Base-by-base conservation (phyloP, 2,113 vertebrate species). In the Elephas maximus region DNA sequence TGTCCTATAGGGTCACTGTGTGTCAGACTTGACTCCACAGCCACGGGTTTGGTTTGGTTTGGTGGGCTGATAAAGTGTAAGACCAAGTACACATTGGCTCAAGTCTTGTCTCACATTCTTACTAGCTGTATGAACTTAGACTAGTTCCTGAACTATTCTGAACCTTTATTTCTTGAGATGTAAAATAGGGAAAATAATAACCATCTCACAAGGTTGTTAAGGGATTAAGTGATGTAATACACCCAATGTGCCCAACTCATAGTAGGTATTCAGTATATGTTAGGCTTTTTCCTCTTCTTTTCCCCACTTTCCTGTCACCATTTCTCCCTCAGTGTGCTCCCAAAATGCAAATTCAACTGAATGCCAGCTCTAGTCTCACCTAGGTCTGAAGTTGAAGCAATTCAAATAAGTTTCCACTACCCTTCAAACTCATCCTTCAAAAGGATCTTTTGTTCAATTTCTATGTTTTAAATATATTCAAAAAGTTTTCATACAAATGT, bases 91-190 rank as follows among this genome's bases (percentile, higher is more conserved):
- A 65, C 53, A 41, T 2, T 2, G 33, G 48, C 41, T 92, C 30
- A 94, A 65, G 4, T 88, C 73, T 96, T 95, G 8, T 94, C 51
- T 92, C 51, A 41, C 63, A 62, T 9, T 92, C 41, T 37, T 81
- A 92, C 8, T 80, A 76, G 23, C 24, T 76, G 5, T 67, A 18
- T 77, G 24, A 33, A 76, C 69, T 44, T 76, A 57, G 53, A 57
- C 53, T 15, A 57, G 53, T 57, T 57, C 11, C 53, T 57, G 11
- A 57, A 57, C 53, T 76, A 20, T 51, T 33, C 33, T 20, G 24
- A 90, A 28, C 15, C 30, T 89, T 6, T 62, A 62, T 62, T 62
- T 62, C 60, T 62, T 62, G 18, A 57, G 18, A 37, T 82, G 3
- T 96, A 71, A 92, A 92, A 80, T 37, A 53, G 24, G 15, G 53